These are phyloP conservation scores for Torymus texanus DNA, from an alignment of 2,888 invertebrate genomes.

Conservation along the genomic window DNA sequence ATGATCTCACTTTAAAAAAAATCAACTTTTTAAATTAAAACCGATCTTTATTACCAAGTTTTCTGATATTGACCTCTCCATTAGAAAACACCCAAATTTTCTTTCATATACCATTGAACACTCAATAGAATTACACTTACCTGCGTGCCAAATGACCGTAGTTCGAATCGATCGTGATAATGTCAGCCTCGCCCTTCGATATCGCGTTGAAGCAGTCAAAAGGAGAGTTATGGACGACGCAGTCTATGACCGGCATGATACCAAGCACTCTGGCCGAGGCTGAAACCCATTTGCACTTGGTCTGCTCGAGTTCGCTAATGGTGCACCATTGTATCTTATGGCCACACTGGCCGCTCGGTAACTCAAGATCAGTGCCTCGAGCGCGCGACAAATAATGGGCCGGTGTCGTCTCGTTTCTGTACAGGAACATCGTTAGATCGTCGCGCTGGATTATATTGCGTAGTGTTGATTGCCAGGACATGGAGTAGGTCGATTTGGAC, in stretches of 20 bases:
- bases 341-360: conserved; percentile 60
- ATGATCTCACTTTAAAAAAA: too few relatives aligned
- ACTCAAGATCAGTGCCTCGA: conserved; percentile 55
- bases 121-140: conserved; percentile 73
- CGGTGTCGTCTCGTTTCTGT: conserved; percentile 16
- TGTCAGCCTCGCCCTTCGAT: conserved; percentile 76
- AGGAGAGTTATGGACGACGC: conserved; percentile 73
- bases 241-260: conserved; percentile 79
- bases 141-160: conserved; percentile 80
- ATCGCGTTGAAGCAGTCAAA: conserved; percentile 79
- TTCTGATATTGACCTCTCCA: too few relatives aligned
- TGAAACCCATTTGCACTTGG: conserved; percentile 80
- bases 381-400: conserved; percentile 53
- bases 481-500: not conserved
- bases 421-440: not conserved
- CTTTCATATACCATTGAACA: not conserved
- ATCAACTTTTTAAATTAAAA: too few relatives aligned
- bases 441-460: conserved; percentile 4
- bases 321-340: conserved; percentile 80
- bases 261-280: conserved; percentile 78
- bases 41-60: too few relatives aligned
- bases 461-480: conserved; percentile 14
- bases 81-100: too few relatives aligned
- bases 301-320: conserved; percentile 75
- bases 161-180: conserved; percentile 80